A percentile compares a stretch with the other conserved stretches of the same genome.
phyloP scores from a whole-genome alignment of 2,797 vertebrate species.

The Lutjanus campechanus region DNA sequence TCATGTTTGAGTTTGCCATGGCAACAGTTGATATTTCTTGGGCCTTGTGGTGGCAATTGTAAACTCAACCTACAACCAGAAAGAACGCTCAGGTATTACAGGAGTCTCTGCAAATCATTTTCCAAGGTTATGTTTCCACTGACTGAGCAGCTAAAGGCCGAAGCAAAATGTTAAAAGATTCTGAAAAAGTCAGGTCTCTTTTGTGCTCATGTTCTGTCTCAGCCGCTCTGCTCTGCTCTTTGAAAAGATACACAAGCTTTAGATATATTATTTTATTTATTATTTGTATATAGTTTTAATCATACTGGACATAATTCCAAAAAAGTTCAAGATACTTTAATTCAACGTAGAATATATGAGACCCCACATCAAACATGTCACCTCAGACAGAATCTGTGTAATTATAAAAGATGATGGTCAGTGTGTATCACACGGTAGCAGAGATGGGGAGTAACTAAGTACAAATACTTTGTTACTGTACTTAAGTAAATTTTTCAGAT shows the following conservation, averaged over 20 bases:
- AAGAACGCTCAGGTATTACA: neutral
- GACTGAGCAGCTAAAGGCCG: slow-evolving; percentile 10
- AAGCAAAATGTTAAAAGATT: neutral
- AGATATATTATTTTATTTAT: neutral
- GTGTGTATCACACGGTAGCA: neutral
- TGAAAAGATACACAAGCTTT: neutral
- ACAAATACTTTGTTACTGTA: too few species aligned
- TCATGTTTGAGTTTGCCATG: slow-evolving; percentile 45
- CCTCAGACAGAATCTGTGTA: too few species aligned
- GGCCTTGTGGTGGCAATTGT: neutral
- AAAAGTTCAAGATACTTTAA: too few species aligned
- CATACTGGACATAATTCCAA: neutral
- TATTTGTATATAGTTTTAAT: neutral
- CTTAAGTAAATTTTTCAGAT: too few species aligned
- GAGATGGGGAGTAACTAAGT: too few species aligned
- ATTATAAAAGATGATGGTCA: too few species aligned
- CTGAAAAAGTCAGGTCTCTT: slow-evolving; percentile 27
- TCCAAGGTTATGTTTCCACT: slow-evolving; percentile 16
- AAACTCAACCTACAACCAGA: slow-evolving; percentile 1
- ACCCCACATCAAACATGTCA: too few species aligned
- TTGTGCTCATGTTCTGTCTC: neutral
- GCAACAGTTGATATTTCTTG: slow-evolving; percentile 39
- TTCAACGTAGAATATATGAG: neutral
- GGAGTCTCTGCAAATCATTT: slow-evolving; percentile 17
- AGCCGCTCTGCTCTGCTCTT: slow-evolving; percentile 10